Evolutionary conservation across 2,113 vertebrate species (phyloP), one percentile per base, ranked within the genome.

Genomic region (Pterophyllum scalare): DNA sequence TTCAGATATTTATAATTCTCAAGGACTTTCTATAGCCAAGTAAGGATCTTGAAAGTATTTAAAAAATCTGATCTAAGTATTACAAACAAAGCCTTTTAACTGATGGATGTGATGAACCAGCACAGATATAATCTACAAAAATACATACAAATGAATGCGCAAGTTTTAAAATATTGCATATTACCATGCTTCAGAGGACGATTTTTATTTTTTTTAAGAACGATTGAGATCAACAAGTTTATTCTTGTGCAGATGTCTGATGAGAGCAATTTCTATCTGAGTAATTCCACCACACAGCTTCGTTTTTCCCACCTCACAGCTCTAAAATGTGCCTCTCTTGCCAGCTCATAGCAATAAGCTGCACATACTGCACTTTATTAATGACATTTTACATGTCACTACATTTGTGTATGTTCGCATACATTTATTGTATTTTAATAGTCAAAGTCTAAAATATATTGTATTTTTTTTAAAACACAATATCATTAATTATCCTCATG

Each of bases 401-500:
- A 28, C 7, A 79, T 59, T 14, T 40, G 8, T 57, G 28, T 38
- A 26, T 78, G 9, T 57, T 70, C 59, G 14, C 19, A 60, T 58
- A 13, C 11, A 81, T 54, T 35, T 35, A 14, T 28, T 60, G 33
- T 75, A 12, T 22, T 74, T 17, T 52, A 3, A 46, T 3, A 35
- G 35, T 65, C 43, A 43, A 49, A 22, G 17, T 64, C 56, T 62
- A 78, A 52, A 52, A 72, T 72, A 72, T 24, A 52, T 49, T 72
- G 28, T 22, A 5, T n/a, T 13, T 52, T 28, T 52, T 54, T 52
- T 72, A 31, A 72, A 14, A 54, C 11, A 54, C 12, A 38, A 20
- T 20, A 81, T 88, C 82, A 91, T 94, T 92, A 89, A 92, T 93
- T 91, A 91, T 90, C 81, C 57, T 78, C 82, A 56, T 67, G 75